A percentile compares a stretch with the other conserved stretches of the same genome.
These are phyloP conservation scores for Capitulum mitella DNA, from an alignment of 2,888 invertebrate genomes.

Conservation along the genomic window DNA sequence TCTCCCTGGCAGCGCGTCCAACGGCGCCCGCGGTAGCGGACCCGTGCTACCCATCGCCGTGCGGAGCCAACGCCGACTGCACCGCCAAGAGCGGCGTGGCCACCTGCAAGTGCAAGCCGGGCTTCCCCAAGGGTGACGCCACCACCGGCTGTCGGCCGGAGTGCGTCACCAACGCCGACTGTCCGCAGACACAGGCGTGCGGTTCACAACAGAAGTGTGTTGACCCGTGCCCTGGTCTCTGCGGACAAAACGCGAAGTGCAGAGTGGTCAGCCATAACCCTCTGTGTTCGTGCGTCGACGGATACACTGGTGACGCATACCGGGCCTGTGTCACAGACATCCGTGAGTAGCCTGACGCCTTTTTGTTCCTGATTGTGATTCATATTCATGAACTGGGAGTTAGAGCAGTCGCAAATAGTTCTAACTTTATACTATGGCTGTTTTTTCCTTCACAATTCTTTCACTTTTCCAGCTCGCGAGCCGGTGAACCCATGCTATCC, in stretches of 20 bases:
- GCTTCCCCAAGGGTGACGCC: slow-evolving; percentile 57
- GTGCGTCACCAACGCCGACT: slow-evolving; percentile 78
- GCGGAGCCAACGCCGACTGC: slow-evolving; percentile 58
- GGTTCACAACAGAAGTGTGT: slow-evolving; percentile 41
- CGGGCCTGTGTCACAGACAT: slow-evolving; percentile 25
- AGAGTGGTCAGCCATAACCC: slow-evolving; percentile 67
- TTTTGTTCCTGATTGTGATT: too few species aligned
- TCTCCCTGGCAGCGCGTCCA: background rate
- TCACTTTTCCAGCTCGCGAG: background rate
- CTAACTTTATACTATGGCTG: slow-evolving; percentile 29
- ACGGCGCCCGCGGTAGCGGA: slow-evolving; percentile 45
- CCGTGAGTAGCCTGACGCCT: slow-evolving; percentile 28
- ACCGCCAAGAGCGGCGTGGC: slow-evolving; percentile 63
- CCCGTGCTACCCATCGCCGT: slow-evolving; percentile 75
- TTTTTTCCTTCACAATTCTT: background rate
- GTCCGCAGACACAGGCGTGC: slow-evolving; percentile 64
- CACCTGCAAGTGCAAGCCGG: slow-evolving; percentile 68
- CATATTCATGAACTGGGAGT: too few species aligned
- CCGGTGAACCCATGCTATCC: slow-evolving; percentile 51
- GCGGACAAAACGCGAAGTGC: slow-evolving; percentile 65
- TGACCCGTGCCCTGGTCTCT: slow-evolving; percentile 78
- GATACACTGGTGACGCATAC: slow-evolving; percentile 60
- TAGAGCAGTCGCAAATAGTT: too few species aligned
- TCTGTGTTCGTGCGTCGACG: slow-evolving; percentile 63
- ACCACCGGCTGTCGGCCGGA: slow-evolving; percentile 62